Evolutionary conservation across 1,140 invertebrate species (phyloP).

Genomic region (Bursaphelenchus mucronatus): DNA sequence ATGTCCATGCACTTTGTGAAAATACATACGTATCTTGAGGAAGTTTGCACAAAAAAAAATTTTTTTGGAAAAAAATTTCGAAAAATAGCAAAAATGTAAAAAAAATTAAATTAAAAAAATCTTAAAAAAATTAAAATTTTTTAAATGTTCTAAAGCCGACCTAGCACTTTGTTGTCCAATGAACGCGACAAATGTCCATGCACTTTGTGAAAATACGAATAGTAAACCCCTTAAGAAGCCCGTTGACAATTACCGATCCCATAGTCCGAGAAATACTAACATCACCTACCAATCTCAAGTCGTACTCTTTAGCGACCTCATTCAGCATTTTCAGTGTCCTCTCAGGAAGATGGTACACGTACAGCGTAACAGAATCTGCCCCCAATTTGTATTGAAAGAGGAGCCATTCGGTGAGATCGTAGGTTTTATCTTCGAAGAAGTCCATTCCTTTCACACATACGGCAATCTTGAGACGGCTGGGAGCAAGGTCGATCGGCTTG

Average conservation of each 20-base stretch:
- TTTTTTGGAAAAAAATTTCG: too few species aligned
- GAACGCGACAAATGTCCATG: conserved; percentile 5
- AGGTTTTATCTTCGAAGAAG: conserved; percentile 82
- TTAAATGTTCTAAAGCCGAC: too few species aligned
- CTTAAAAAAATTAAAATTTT: too few species aligned
- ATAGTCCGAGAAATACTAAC: neutral
- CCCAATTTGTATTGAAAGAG: conserved; percentile 79
- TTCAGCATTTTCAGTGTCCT: conserved; percentile 82
- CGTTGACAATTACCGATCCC: neutral
- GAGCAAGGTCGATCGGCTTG: neutral
- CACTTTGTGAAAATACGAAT: too few species aligned
- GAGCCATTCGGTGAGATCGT: conserved; percentile 87
- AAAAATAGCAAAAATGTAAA: too few species aligned
- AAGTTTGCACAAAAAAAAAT: too few species aligned
- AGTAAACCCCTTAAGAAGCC: too few species aligned
- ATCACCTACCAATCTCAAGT: neutral
- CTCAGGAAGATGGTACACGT: conserved; percentile 81
- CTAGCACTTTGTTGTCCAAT: conserved; percentile 1
- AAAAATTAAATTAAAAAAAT: too few species aligned
- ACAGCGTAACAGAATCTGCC: conserved; percentile 86
- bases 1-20: too few species aligned
- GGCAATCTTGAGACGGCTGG: conserved; percentile 65
- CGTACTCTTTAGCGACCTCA: conserved; percentile 61
- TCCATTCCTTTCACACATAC: conserved; percentile 90
- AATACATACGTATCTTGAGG: too few species aligned